These are phyloP conservation scores for Drosophila burlai DNA, from an alignment of 1,140 invertebrate species.

Conservation along the genomic window DNA sequence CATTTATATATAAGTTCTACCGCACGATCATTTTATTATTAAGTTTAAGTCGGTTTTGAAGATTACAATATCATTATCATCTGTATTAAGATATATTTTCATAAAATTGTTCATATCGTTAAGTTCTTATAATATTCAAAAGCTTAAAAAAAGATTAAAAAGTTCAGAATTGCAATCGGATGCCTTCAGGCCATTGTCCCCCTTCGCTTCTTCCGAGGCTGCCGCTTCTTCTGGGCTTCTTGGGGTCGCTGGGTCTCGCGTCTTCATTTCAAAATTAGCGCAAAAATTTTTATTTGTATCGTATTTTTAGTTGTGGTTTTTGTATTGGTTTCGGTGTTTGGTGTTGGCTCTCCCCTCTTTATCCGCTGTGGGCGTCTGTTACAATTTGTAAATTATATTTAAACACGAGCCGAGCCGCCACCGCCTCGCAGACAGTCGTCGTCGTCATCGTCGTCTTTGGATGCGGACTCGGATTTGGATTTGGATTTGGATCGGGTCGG, in stretches of 20 bases:
- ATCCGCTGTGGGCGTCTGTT: slow-evolving; percentile 54
- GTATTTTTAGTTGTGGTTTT: slow-evolving; percentile 77
- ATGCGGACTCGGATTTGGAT: slow-evolving; percentile 17
- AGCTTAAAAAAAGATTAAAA: background rate
- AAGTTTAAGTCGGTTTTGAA: no score
- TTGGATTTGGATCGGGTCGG: slow-evolving; percentile 36
- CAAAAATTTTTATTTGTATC: slow-evolving; percentile 60
- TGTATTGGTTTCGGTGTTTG: slow-evolving; percentile 34
- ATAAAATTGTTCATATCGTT: background rate
- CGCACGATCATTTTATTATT: no score
- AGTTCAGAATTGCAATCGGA: background rate
- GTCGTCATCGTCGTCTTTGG: slow-evolving; percentile 20
- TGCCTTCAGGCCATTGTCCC: slow-evolving; percentile 4
- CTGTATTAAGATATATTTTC: background rate
- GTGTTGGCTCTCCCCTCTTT: slow-evolving; percentile 18
- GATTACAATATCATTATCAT: background rate
- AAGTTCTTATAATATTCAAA: background rate
- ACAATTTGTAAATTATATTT: slow-evolving; percentile 81
- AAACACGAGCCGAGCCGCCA: slow-evolving; percentile 61
- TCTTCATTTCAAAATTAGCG: slow-evolving; percentile 73
- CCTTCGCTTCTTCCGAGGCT: background rate
- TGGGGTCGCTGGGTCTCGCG: slow-evolving; percentile 36
- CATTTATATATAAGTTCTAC: no score
- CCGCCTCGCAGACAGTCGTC: slow-evolving; percentile 25
- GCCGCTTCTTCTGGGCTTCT: slow-evolving; percentile 6